phyloP scores from a whole-genome alignment of 2,888 invertebrate genomes.

The Heliconius charithonia region DNA sequence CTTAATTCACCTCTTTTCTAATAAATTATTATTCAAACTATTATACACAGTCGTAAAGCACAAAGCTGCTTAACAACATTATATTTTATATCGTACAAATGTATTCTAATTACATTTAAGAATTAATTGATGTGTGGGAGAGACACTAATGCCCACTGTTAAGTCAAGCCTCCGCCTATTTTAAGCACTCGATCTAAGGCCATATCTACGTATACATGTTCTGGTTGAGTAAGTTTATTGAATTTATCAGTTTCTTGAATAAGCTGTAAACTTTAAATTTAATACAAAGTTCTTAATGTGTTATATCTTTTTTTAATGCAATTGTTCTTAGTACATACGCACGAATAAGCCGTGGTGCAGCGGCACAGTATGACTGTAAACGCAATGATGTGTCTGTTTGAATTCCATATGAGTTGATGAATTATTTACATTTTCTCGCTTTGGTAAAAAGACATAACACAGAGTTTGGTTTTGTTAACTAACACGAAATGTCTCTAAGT shows the following conservation, averaged over 20 bases:
- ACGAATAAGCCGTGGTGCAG: too few species aligned
- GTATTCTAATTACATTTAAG: constrained; percentile 35
- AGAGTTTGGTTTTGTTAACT: too few species aligned
- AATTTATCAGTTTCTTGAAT: neutral
- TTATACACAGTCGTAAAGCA: neutral
- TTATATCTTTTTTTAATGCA: too few species aligned
- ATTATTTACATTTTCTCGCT: too few species aligned
- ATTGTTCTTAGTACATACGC: too few species aligned
- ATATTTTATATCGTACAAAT: constrained; percentile 31
- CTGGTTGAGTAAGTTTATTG: constrained; percentile 3
- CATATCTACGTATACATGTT: neutral
- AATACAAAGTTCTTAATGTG: neutral
- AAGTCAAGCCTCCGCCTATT: constrained; percentile 26
- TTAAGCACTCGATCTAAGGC: constrained; percentile 20
- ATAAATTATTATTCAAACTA: neutral
- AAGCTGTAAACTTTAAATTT: neutral
- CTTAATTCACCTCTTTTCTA: neutral
- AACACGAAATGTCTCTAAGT: too few species aligned
- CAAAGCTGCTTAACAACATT: constrained; percentile 2
- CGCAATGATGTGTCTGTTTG: too few species aligned
- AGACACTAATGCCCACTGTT: constrained; percentile 34
- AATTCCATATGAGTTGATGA: too few species aligned
- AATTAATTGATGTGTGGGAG: constrained; percentile 37
- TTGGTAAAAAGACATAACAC: too few species aligned
- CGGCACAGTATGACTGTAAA: too few species aligned